Evolutionary conservation across 2,888 invertebrate species (phyloP).

Genomic region (Phymatocera aterrima): DNA sequence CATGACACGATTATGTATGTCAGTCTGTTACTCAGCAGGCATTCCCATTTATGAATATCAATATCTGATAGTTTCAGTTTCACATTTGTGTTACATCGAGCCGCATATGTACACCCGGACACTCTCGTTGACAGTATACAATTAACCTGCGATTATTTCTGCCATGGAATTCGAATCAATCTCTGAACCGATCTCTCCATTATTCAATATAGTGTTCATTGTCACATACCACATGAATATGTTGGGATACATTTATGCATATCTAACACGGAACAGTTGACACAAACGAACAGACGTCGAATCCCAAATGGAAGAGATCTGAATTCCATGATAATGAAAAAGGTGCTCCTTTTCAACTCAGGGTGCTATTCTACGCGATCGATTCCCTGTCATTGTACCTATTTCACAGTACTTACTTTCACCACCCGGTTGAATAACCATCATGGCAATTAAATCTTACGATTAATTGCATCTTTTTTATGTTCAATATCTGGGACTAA

Average conservation of each 20-base stretch:
- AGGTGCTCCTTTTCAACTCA: neutral
- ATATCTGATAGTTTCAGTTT: slow-evolving; percentile 5
- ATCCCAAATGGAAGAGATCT: slow-evolving; percentile 53
- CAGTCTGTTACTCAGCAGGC: neutral
- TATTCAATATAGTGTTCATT: neutral
- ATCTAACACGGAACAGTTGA: slow-evolving; percentile 69
- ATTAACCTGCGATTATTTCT: slow-evolving; percentile 8
- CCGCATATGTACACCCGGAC: slow-evolving; percentile 14
- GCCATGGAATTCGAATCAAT: neutral
- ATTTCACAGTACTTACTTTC: neutral
- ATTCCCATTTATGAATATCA: slow-evolving; percentile 11
- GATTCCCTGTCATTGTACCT: neutral
- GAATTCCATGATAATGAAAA: neutral
- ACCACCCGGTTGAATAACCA: neutral
- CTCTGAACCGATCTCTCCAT: neutral
- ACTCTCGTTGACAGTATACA: neutral
- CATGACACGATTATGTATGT: neutral
- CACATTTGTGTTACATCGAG: neutral
- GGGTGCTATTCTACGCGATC: too few species aligned
- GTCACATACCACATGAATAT: slow-evolving; percentile 1
- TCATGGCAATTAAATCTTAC: slow-evolving; percentile 11
- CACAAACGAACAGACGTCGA: slow-evolving; percentile 63
- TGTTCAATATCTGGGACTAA: slow-evolving; percentile 9
- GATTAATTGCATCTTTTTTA: slow-evolving; percentile 25
- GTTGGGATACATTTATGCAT: neutral